Base-by-base conservation (phyloP, 2,113 vertebrate species). In the Anser cygnoides region DNA sequence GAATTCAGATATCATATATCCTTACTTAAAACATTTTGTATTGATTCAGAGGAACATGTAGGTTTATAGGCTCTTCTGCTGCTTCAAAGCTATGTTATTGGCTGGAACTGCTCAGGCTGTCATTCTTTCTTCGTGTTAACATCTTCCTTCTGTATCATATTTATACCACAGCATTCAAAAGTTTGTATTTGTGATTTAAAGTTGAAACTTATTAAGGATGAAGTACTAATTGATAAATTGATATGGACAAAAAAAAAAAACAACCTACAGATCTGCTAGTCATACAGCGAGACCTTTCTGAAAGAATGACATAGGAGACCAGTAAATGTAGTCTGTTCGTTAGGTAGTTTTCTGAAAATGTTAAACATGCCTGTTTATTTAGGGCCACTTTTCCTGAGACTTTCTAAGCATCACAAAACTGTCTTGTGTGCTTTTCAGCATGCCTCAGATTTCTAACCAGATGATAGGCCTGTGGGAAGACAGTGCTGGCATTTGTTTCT, bases 401-500 rank as follows among this genome's bases (percentile, higher is more conserved):
- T 62, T 31, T 16, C 6, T 20, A 28, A 91, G 39, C 73, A 43
- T 78, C 6, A 0, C 0, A 0, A 37, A 35, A 67, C n/a, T 31
- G 3, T 62, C 49, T 79, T 31, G 9, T 35, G 9, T 43, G 52
- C 55, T 33, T 67, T 91, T 74, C 57, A 78, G 50, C 15, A 10
- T 46, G 39, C 54, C 57, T 95, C 39, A 19, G 62, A 46, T 79
- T 50, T 58, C 65, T 39, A 75, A 85, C 50, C 63, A 67, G 79
- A 70, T 31, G 89, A 70, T 33, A 28, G 89, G 74, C 33, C 54
- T 87, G 91, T 76, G 90, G 67, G 59, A 74, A 86, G 90, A 86
- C 90, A 95, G 54, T 80, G 72, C 68, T 88, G 93, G 55, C 90
- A 74, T 85, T 91, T 94, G 55, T 71, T 87, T 76, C 74, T 62